Evolutionary conservation across 1,140 invertebrate genomes (phyloP).

Genomic region (Drosophila pandora): DNA sequence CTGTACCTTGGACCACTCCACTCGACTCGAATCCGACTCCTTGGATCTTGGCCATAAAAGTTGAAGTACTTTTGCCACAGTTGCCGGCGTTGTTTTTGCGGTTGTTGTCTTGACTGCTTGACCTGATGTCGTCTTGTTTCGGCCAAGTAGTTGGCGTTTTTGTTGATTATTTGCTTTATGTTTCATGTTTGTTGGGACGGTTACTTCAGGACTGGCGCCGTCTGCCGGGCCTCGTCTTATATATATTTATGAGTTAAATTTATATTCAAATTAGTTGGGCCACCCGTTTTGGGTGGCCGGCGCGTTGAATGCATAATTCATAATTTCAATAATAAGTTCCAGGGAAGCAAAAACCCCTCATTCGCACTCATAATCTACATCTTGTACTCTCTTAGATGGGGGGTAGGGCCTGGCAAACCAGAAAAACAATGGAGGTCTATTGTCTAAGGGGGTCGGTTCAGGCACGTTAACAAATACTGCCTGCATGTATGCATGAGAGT

Average conservation of each 20-base stretch:
- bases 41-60: constrained; percentile 51
- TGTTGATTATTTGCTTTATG: constrained; percentile 53
- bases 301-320: constrained; percentile 58
- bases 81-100: constrained; percentile 20
- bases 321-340: constrained; percentile 66
- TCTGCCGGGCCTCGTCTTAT: constrained; percentile 33
- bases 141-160: constrained; percentile 50
- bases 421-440: constrained; percentile 59
- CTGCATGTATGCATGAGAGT: constrained; percentile 25
- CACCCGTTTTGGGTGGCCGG: constrained; percentile 2
- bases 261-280: constrained; percentile 55
- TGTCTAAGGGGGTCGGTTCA: constrained; percentile 41
- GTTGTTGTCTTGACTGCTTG: constrained; percentile 53
- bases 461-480: constrained; percentile 61
- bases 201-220: constrained; percentile 47
- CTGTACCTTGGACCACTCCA: neutral
- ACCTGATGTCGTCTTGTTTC: constrained; percentile 48
- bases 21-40: neutral
- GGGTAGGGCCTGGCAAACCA: neutral
- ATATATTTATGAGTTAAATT: constrained; percentile 59
- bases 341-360: constrained; percentile 26
- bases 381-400: constrained; percentile 2
- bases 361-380: constrained; percentile 30
- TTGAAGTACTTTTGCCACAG: constrained; percentile 39
- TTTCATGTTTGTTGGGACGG: constrained; percentile 26